Conservation (phyloP, 1,140 invertebrate genomes). For the Platorchestia sp. region DNA sequence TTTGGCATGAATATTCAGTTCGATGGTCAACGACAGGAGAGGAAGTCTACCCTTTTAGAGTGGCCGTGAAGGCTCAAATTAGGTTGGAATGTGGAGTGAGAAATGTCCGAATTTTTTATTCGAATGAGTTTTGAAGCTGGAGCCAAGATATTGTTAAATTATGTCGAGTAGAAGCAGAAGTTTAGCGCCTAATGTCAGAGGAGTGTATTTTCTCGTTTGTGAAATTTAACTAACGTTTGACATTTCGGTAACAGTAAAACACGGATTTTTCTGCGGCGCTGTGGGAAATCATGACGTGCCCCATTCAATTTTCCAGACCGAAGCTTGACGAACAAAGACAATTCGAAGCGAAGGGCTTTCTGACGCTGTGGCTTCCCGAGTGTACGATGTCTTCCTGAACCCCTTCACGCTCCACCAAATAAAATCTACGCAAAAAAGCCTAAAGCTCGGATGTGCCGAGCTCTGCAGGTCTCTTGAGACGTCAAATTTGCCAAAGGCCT, state of each 20-base stretch:
- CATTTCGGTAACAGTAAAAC: neutral
- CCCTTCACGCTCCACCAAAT: neutral
- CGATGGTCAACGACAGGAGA: neutral
- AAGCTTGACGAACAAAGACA: neutral
- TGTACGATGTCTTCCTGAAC: neutral
- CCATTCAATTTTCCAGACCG: neutral
- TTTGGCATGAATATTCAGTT: slow-evolving; percentile 37
- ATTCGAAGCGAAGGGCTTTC: neutral
- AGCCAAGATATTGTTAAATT: neutral
- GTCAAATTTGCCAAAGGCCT: neutral
- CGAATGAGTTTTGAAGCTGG: neutral
- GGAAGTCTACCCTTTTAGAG: neutral
- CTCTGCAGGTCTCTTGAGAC: slow-evolving; percentile 34
- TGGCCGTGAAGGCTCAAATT: neutral
- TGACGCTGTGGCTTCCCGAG: neutral
- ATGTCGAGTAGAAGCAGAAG: neutral
- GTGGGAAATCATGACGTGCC: neutral
- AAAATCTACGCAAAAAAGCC: slow-evolving; percentile 3
- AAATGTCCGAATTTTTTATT: neutral
- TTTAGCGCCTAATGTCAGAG: neutral
- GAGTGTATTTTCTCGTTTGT: neutral
- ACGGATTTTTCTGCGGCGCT: neutral
- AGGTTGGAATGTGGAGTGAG: neutral
- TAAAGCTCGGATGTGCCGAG: neutral
- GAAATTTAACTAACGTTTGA: neutral